Evolutionary conservation across 1,140 invertebrate genomes (phyloP), one percentile per base, ranked within the genome.

Genomic region (Dysdera silvatica): DNA sequence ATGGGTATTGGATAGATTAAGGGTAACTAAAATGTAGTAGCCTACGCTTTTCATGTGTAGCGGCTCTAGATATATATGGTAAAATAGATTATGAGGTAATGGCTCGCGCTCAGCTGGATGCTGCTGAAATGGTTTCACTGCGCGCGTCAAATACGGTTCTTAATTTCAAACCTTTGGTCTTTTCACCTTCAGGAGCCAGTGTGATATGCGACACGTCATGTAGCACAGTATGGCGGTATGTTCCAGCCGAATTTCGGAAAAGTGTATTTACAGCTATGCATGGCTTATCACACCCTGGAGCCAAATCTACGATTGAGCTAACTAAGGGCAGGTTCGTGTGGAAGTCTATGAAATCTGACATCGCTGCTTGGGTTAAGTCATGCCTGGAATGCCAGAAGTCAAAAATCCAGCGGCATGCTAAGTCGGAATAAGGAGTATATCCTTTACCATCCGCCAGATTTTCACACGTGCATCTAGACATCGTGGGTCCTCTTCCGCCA

Each of bases 391-490:
- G 65, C 47, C 65, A 67, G 40, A 28, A 18, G 31, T 66, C 62
- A 5, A 67, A 67, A 41, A 28, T 65, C 5, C 10, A n/a, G 2
- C 26, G 65, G 26, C 65, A 67, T 31, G 58, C 62, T 6, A 61
- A 45, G 40, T 28, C 20, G 10, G 63, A 72, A 3, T 32, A 45
- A 18, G 47, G 8, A 18, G 24, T 23, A 8, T 64, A 61, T 41
- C 14, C 57, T 5, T 10, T 23, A 14, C 45, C 41, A n/a, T n/a
- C 54, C 16, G 10, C 14, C 2, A 28, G 61, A 26, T 79, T 80
- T 55, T 40, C 68, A 2, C 74, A 79, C 53, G 65, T 81, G 0
- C 75, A 82, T 66, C 65, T 81, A n/a, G n/a, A n/a, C n/a, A n/a
- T n/a, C n/a, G n/a, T n/a, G n/a, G 76, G 78, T 0, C 79, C 75